A percentile compares a stretch with the other conserved stretches of the same genome.
These are phyloP conservation scores for Leucophenga maculata DNA, from an alignment of 2,888 invertebrate genomes.

Conservation along the genomic window DNA sequence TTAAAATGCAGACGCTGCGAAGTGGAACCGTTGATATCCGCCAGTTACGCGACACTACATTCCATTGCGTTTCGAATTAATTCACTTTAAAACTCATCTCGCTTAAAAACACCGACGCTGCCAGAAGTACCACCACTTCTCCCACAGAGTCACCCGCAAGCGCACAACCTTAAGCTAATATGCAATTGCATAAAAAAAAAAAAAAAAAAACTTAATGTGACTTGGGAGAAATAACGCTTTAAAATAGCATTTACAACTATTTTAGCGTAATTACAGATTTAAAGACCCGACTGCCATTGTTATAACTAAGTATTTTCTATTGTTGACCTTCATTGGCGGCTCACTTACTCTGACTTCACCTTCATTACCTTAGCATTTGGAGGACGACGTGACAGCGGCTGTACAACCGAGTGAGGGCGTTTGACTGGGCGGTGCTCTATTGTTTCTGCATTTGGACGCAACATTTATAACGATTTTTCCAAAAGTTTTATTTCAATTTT, in stretches of 20 bases:
- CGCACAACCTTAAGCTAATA: background rate
- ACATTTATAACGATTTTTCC: constrained; percentile 16
- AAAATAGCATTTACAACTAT: constrained; percentile 9
- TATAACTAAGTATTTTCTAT: background rate
- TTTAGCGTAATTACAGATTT: constrained; percentile 17
- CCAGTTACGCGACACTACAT: constrained; percentile 67
- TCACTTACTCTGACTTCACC: no score
- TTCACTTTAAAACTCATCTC: constrained; percentile 23
- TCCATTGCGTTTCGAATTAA: constrained; percentile 49
- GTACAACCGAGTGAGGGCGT: no score
- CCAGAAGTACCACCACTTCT: no score
- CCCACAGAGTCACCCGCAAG: no score
- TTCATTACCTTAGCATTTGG: no score
- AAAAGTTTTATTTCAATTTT: constrained; percentile 20
- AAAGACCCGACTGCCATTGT: background rate
- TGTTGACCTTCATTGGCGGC: constrained; percentile 21
- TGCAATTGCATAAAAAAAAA: constrained; percentile 20
- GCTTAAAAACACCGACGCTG: background rate
- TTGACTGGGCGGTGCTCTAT: background rate
- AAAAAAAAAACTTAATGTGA: background rate
- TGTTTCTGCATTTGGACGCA: background rate
- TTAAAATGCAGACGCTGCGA: constrained; percentile 68
- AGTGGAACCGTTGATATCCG: constrained; percentile 71
- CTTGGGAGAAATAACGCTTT: constrained; percentile 6
- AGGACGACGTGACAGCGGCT: no score